Percentiles rank a stretch among this genome's conserved stretches.
phyloP scores from a whole-genome alignment of 1,140 invertebrate genomes.

The Platyura marginata region DNA sequence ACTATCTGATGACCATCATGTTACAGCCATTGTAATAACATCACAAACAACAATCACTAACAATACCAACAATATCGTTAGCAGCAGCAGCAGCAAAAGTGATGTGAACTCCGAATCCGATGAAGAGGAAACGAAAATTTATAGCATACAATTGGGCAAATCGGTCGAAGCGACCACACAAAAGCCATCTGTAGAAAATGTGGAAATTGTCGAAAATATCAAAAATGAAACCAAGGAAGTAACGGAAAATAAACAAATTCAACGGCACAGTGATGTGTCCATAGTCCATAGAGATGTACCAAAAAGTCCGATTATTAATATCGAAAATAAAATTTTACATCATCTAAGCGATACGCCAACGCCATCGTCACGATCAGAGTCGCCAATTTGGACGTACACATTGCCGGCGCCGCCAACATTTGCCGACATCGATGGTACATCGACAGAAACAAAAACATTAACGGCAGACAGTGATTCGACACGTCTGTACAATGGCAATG shows the following conservation, averaged over 20 bases:
- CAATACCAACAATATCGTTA: background rate
- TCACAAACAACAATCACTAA: too few relatives aligned
- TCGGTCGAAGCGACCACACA: conserved; percentile 11
- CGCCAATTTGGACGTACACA: conserved; percentile 7
- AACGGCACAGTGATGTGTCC: too few relatives aligned
- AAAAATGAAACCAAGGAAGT: background rate
- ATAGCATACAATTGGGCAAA: conserved; percentile 21
- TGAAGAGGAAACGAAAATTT: conserved; percentile 21
- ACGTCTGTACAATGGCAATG: background rate
- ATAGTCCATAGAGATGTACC: background rate
- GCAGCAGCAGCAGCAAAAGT: background rate
- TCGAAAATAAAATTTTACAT: conserved; percentile 1
- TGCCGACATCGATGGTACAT: conserved; percentile 11
- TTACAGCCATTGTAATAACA: too few relatives aligned
- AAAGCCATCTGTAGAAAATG: background rate
- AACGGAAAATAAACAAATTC: background rate
- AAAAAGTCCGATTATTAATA: background rate
- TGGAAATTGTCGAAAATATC: background rate
- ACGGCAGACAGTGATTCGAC: background rate
- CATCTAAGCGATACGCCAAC: conserved; percentile 10
- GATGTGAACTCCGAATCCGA: conserved; percentile 8
- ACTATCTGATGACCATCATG: too few relatives aligned
- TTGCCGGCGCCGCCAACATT: conserved; percentile 20
- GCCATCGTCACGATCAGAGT: conserved; percentile 19
- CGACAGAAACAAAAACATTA: background rate